Percentiles rank a stretch among this genome's conserved stretches.
phyloP scores from a whole-genome alignment of 2,797 vertebrate species.

The Nyctibius grandis region DNA sequence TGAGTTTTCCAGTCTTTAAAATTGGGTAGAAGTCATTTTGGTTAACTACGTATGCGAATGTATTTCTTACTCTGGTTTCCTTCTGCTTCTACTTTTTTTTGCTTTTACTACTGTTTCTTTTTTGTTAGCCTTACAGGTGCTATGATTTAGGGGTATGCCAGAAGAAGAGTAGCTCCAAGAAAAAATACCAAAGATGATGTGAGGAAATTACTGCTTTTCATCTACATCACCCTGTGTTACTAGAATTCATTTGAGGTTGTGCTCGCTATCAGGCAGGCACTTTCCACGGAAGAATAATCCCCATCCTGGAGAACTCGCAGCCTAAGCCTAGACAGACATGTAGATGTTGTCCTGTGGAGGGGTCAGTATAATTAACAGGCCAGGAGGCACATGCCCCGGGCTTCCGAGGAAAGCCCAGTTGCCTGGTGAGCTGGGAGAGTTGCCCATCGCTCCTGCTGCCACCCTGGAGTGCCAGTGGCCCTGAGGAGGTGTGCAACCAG shows the following conservation, averaged over 20 bases:
- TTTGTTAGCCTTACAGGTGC: background rate
- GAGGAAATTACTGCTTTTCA: background rate
- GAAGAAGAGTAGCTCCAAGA: background rate
- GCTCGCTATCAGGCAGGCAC: background rate
- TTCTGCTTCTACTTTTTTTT: background rate
- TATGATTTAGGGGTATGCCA: background rate
- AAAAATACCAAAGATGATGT: background rate
- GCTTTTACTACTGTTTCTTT: background rate
- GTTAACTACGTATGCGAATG: background rate
- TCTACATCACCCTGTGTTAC: background rate
- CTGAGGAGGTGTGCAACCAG: fast-evolving
- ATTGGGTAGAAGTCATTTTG: background rate
- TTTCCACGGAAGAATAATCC: background rate
- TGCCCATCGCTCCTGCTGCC: fast-evolving
- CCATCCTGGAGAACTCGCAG: background rate
- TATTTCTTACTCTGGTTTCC: background rate
- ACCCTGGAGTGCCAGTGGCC: background rate
- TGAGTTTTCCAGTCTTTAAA: background rate
- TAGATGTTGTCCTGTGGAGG: background rate
- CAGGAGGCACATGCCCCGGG: background rate
- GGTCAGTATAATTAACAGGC: background rate
- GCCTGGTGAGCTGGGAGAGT: background rate
- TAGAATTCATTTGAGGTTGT: background rate
- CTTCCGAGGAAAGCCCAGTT: background rate
- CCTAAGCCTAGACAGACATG: background rate